A percentile compares a stretch with the other conserved stretches of the same genome.
phyloP scores from a whole-genome alignment of 2,113 vertebrate genomes.

The Campylorhamphus procurvoides region DNA sequence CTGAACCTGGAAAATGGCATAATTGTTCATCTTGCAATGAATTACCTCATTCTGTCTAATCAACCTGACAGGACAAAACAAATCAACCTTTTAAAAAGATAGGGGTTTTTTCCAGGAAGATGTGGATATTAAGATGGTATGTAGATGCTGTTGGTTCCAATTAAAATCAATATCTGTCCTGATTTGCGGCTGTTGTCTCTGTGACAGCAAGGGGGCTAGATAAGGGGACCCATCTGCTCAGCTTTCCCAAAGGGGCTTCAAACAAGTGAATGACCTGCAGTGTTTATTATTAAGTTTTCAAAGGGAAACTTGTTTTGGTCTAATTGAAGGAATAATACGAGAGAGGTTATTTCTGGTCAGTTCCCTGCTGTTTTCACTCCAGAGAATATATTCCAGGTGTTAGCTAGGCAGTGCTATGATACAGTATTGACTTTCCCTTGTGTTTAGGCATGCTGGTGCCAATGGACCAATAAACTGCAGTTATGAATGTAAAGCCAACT shows the following conservation, averaged over 20 bases:
- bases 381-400: slow-evolving; percentile 85
- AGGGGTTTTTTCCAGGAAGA: slow-evolving; percentile 71
- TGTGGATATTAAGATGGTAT: slow-evolving; percentile 77
- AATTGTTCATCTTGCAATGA: slow-evolving; percentile 56
- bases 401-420: slow-evolving; percentile 40
- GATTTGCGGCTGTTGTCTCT: slow-evolving; percentile 79
- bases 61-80: slow-evolving; percentile 61
- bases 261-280: slow-evolving; percentile 84
- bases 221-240: slow-evolving; percentile 80
- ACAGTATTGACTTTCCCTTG: slow-evolving; percentile 62
- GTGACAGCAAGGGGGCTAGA: slow-evolving; percentile 73
- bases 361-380: slow-evolving; percentile 84
- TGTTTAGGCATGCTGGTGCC: slow-evolving; percentile 64
- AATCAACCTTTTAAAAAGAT: slow-evolving; percentile 37
- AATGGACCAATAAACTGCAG: slow-evolving; percentile 68
- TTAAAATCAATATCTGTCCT: slow-evolving; percentile 84
- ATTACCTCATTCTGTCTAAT: slow-evolving; percentile 70
- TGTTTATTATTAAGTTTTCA: slow-evolving; percentile 87
- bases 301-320: slow-evolving; percentile 85
- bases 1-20: slow-evolving; percentile 59
- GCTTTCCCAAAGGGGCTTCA: slow-evolving; percentile 76
- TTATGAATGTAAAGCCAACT: slow-evolving; percentile 27
- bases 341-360: slow-evolving; percentile 84
- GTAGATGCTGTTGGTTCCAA: slow-evolving; percentile 81
- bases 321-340: slow-evolving; percentile 85